A percentile compares a stretch with the other conserved stretches of the same genome.
Conservation (phyloP, 2,888 invertebrate species). For the Melipona beecheii region DNA sequence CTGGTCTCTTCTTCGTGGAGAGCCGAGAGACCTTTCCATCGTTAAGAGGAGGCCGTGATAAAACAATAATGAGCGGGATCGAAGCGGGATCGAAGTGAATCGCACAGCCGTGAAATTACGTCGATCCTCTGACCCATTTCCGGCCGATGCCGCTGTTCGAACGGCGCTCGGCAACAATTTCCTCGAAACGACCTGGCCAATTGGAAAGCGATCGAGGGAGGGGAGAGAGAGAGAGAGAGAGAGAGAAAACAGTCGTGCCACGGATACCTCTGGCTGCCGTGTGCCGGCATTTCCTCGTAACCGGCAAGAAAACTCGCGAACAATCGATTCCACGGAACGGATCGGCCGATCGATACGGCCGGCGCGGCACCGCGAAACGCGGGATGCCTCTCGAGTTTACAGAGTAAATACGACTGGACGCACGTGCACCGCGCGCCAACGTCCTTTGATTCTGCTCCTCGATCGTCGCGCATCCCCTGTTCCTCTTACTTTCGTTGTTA, state of each 20-base stretch:
- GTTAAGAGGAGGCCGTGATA: constrained; percentile 25
- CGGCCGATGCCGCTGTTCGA: neutral
- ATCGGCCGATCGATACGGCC: constrained; percentile 72
- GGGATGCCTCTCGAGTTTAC: constrained; percentile 59
- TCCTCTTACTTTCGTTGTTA: neutral
- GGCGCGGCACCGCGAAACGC: constrained; percentile 35
- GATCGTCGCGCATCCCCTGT: neutral
- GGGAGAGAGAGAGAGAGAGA: too few species aligned
- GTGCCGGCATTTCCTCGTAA: constrained; percentile 58
- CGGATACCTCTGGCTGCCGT: constrained; percentile 30
- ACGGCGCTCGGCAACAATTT: constrained; percentile 35
- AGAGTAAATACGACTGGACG: constrained; percentile 73
- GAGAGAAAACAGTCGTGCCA: constrained; percentile 37
- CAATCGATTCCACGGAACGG: constrained; percentile 72
- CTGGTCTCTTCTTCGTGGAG: too few species aligned
- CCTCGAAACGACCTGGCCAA: constrained; percentile 19
- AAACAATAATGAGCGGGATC: constrained; percentile 42
- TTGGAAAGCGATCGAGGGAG: constrained; percentile 25
- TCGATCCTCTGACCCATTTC: constrained; percentile 51
- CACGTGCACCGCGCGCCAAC: constrained; percentile 42
- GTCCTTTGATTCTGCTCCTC: neutral
- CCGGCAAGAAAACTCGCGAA: constrained; percentile 64
- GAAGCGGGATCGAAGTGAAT: constrained; percentile 19
- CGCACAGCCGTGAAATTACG: constrained; percentile 54
- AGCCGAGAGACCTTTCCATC: constrained; percentile 8